These are phyloP conservation scores for Avahi laniger DNA, from an alignment of 2,797 vertebrate species.

Conservation along the genomic window DNA sequence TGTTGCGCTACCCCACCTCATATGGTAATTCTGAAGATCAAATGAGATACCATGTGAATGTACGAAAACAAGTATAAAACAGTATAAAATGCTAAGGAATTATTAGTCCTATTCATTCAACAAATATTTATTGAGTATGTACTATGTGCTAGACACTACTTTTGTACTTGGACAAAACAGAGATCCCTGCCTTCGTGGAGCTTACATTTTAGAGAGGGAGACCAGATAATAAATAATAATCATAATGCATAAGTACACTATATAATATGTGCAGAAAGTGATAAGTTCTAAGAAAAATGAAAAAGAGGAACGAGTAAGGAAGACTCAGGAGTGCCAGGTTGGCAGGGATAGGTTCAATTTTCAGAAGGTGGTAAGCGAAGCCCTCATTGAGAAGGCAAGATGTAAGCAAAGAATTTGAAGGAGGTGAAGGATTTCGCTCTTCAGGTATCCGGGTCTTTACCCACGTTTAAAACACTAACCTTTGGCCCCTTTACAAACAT, in stretches of 20 bases:
- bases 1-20: not conserved
- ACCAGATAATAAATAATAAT: not conserved
- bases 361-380: not conserved
- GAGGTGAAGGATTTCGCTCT: not conserved
- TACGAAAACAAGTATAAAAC: not conserved
- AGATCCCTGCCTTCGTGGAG: not conserved
- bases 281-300: not conserved
- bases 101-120: conserved; percentile 1
- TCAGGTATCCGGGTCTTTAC: not conserved
- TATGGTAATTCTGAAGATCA: not conserved
- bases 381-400: not conserved
- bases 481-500: no score
- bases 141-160: not conserved
- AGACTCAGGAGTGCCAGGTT: not conserved
- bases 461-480: no score
- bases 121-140: not conserved
- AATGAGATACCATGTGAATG: not conserved
- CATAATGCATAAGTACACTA: not conserved
- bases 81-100: not conserved
- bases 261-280: not conserved
- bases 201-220: conserved; percentile 9
- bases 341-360: not conserved
- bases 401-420: not conserved
- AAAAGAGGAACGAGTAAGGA: not conserved
- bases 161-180: not conserved